phyloP scores from a whole-genome alignment of 2,888 invertebrate genomes.

The Acanthococcus lagerstroemiae region DNA sequence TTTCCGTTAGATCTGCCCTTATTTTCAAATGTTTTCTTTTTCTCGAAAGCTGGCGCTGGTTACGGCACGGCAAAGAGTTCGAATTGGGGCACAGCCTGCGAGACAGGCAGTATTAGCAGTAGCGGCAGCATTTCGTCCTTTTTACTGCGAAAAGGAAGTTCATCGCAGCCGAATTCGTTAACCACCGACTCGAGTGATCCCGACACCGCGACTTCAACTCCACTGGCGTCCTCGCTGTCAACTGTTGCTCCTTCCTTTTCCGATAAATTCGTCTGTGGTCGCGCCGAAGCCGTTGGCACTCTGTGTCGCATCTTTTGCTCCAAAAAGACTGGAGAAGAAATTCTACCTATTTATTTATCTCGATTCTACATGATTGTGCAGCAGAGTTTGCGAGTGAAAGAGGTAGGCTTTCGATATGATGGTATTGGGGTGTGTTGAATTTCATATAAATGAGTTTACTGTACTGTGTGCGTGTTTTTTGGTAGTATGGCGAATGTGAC shows the following conservation, averaged over 20 bases:
- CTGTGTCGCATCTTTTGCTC: conserved; percentile 92
- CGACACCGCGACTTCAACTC: conserved; percentile 30
- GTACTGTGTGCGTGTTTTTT: conserved; percentile 31
- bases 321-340: conserved; percentile 87
- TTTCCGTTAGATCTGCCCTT: too few species aligned
- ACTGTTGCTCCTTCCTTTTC: conserved; percentile 10
- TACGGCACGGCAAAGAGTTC: conserved; percentile 1
- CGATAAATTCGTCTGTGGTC: conserved; percentile 50
- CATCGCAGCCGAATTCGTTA: conserved; percentile 51
- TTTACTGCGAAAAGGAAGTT: conserved; percentile 42
- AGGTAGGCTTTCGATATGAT: conserved; percentile 40
- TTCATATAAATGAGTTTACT: not conserved
- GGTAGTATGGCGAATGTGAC: conserved; percentile 50
- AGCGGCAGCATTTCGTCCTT: conserved; percentile 31
- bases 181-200: conserved; percentile 43
- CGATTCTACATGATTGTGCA: conserved; percentile 85
- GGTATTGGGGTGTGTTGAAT: not conserved
- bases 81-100: conserved; percentile 38
- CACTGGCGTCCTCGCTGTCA: conserved; percentile 32
- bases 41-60: conserved; percentile 41
- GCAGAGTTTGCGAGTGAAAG: conserved; percentile 66
- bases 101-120: conserved; percentile 34
- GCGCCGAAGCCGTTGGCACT: conserved; percentile 90
- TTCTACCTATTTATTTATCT: conserved; percentile 83
- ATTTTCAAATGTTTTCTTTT: too few species aligned